Base-by-base conservation (phyloP, 2,797 vertebrate species). In the Smutsia gigantea region DNA sequence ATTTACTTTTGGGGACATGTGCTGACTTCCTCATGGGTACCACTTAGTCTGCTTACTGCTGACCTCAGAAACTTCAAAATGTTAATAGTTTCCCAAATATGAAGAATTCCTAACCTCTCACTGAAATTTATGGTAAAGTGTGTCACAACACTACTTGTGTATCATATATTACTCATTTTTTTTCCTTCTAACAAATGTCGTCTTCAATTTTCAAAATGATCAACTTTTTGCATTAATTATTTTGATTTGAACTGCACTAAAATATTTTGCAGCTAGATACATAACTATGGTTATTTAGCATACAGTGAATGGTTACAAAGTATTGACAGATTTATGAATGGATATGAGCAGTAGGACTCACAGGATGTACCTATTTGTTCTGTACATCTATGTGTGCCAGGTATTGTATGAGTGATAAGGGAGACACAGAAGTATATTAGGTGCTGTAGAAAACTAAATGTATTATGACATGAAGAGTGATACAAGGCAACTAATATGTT, bases 1-100 rank as follows among this genome's bases (percentile, higher is more conserved):
- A 90, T 95, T 92, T 94, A 95, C 94, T 96, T 93, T 90, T 94
- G 86, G 96, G 88, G 89, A 98, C 87, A 93, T 96, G 72, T 95
- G 94, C 42, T 93, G 68, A 95, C 96, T 97, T 90, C 72, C 96
- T 93, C 93, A 5, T 81, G 91, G 57, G 96, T 72, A 90, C 86
- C 66, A 53, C 92, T 96, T 89, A 89, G 95, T 81, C 90, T 93
- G 72, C 68, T 97, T 93, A 90, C 39, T 97, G 97, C 96, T 97
- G 96, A 98, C 96, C 94, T 95, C 79, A 96, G 95, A 66, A 97
- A 94, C 68, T 94, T 93, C 31, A 39, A 96, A 95, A 95, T 96
- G 83, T 95, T 97, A 95, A 96, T 93, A 71, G 91, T 59, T 90
- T 95, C 86, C 92, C 81, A 96, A 97, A 93, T 85, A 66, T 74